A percentile compares a stretch with the other conserved stretches of the same genome.
Conservation (phyloP, 2,113 vertebrate genomes). For the Hippotragus niger region DNA sequence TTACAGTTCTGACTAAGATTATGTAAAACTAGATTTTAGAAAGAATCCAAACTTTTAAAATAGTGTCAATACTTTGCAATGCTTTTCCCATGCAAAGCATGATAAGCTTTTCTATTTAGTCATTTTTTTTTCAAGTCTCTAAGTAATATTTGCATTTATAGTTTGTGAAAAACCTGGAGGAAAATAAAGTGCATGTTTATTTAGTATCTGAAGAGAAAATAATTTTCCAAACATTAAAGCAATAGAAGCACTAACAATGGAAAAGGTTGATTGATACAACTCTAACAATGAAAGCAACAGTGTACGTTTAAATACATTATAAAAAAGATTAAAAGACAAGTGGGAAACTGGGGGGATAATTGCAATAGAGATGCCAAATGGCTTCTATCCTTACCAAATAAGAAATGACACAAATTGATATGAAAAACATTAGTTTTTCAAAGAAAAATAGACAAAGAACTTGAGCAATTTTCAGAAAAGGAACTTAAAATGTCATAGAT, state of each 20-base stretch:
- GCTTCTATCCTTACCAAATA: background rate
- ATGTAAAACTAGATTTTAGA: background rate
- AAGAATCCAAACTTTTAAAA: background rate
- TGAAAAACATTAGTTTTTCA: background rate
- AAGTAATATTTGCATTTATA: background rate
- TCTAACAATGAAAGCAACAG: background rate
- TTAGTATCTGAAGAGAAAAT: background rate
- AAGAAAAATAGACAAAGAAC: constrained; percentile 18
- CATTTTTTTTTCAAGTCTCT: background rate
- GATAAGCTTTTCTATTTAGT: background rate
- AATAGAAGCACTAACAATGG: background rate
- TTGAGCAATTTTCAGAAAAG: background rate
- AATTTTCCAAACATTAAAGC: background rate
- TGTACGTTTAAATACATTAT: background rate
- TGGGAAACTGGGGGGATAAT: background rate
- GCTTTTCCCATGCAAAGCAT: background rate
- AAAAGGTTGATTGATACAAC: background rate
- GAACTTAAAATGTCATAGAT: background rate
- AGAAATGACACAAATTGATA: background rate
- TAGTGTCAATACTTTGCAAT: background rate
- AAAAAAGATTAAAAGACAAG: constrained; percentile 33
- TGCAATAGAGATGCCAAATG: background rate
- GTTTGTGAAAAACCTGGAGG: background rate
- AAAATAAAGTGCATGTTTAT: background rate
- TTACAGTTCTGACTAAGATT: background rate